Base-by-base conservation (phyloP, 2,113 vertebrate species). In the Stigmatopora argus region DNA sequence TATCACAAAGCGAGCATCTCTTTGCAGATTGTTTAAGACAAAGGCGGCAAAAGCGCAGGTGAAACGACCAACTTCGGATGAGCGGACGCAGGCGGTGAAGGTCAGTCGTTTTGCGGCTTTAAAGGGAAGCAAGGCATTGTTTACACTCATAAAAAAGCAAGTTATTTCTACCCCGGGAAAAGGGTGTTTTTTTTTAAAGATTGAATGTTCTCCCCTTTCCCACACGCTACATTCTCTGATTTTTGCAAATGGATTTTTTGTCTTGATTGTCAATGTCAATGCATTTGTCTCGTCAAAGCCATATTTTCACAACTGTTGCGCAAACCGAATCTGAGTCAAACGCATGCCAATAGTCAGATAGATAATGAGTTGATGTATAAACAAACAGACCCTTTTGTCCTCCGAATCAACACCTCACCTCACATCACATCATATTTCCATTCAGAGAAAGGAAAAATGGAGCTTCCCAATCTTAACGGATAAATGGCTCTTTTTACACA, bases 81-180 rank as follows among this genome's bases (percentile, higher is more conserved):
- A 56, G 53, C 18, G 49, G 69, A n/a, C 5, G 59, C 38, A 41
- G 64, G 23, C 67, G 1, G 60, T n/a, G 46, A 56, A 62, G 73
- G 67, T 51, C 38, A 61, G 74, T 71, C 57, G 9, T 72, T 57
- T 65, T 67, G 60, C 68, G 23, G 52, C 82, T 74, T 79, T 51
- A 82, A 91, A 89, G 87, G 87, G 87, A 91, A 89, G 55, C 66
- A 73, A 23, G 19, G 56, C 17, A 79, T 67, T 69, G 79, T 86
- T 85, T 75, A 78, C 81, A 75, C 75, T 78, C 73, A 70, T 63
- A 38, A 61, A 35, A 77, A 48, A 78, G 69, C 72, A 73, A 45
- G 61, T 80, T 1, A 18, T 76, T 62, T 63, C 48, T 62, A 65
- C 55, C 8, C 44, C 41, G 41, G 11, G 71, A 70, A 73, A 75